Evolutionary conservation across 2,113 vertebrate genomes (phyloP).

Genomic region (Nyctereutes procyonoides): DNA sequence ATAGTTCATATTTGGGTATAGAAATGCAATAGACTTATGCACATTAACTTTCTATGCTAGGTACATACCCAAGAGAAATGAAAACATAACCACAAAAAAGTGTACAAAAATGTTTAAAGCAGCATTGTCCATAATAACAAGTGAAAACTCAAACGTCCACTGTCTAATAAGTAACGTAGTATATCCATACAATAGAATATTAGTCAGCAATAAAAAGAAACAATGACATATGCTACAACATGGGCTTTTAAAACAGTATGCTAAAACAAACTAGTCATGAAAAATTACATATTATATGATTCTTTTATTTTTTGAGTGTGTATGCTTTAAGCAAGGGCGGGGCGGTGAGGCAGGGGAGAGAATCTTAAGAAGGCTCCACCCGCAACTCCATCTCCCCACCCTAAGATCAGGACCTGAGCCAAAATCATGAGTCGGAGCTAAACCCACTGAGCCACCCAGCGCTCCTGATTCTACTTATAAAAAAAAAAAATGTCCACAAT

Average conservation of each 20-base stretch:
- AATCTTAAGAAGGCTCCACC: neutral
- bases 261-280: conserved; percentile 2
- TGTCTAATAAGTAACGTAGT: neutral
- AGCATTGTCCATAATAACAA: neutral
- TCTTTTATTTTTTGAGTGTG: neutral
- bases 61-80: conserved; percentile 27
- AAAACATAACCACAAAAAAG: neutral
- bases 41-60: neutral
- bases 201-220: conserved; percentile 28
- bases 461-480: neutral
- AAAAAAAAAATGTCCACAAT: neutral
- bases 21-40: neutral
- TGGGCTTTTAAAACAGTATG: neutral
- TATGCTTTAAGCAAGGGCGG: neutral
- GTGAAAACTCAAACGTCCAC: neutral
- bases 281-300: neutral
- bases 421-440: neutral
- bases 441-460: neutral
- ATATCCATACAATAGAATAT: conserved; percentile 15
- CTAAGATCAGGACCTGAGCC: neutral
- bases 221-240: neutral
- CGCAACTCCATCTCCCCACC: neutral
- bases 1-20: neutral
- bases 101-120: neutral
- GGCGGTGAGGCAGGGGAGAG: neutral